Evolutionary conservation across 2,797 vertebrate species (phyloP).

Genomic region (Typhlichthys subterraneus): DNA sequence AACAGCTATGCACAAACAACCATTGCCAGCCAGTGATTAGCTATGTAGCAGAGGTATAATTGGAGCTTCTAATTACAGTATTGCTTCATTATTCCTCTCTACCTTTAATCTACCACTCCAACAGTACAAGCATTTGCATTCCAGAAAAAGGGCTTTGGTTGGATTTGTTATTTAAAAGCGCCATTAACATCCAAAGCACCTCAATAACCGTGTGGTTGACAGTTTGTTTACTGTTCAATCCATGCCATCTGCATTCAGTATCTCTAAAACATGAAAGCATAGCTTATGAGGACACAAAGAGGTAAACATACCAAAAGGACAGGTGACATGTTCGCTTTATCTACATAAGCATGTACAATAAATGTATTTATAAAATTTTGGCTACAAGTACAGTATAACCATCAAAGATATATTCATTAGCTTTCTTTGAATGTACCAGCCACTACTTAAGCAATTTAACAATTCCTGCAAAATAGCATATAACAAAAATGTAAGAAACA

Average conservation of each 20-base stretch:
- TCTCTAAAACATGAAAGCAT: slow-evolving; percentile 36
- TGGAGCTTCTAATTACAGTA: slow-evolving; percentile 64
- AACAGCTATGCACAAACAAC: slow-evolving; percentile 56
- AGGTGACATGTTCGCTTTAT: slow-evolving; percentile 33
- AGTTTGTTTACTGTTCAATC: neutral
- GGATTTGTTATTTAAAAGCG: slow-evolving; percentile 34
- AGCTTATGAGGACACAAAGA: slow-evolving; percentile 25
- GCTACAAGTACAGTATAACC: slow-evolving; percentile 68
- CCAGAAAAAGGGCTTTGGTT: slow-evolving; percentile 60
- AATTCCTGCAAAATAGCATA: slow-evolving; percentile 62
- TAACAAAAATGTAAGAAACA: slow-evolving; percentile 75
- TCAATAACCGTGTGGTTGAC: slow-evolving; percentile 32
- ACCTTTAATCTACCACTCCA: slow-evolving; percentile 60
- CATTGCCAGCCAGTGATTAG: slow-evolving; percentile 63
- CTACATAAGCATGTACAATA: slow-evolving; percentile 55
- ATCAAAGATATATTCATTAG: slow-evolving; percentile 50
- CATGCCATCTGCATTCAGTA: slow-evolving; percentile 18
- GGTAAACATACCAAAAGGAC: slow-evolving; percentile 32
- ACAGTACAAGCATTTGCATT: slow-evolving; percentile 48
- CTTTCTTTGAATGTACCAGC: slow-evolving; percentile 53
- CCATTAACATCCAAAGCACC: slow-evolving; percentile 14
- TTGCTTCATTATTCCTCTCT: slow-evolving; percentile 62
- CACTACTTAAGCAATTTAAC: slow-evolving; percentile 57
- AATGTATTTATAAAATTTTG: slow-evolving; percentile 56
- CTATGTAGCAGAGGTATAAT: slow-evolving; percentile 64